These are phyloP conservation scores for Metacarcinus magister DNA, from an alignment of 2,888 invertebrate species.

Conservation along the genomic window DNA sequence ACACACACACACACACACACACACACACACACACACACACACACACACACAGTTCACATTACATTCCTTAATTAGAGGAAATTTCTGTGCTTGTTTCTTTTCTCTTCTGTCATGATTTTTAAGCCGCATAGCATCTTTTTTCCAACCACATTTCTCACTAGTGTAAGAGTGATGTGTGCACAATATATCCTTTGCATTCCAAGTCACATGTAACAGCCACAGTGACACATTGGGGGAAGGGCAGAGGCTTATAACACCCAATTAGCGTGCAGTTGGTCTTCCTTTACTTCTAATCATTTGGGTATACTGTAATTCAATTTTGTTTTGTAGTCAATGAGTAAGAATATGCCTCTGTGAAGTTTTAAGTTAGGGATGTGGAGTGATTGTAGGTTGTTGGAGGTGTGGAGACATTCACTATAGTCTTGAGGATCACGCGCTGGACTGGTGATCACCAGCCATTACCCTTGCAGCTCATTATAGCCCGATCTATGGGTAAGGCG, in stretches of 20 bases:
- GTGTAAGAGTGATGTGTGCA: not conserved
- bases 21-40: not conserved
- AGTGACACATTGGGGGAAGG: not conserved
- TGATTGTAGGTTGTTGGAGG: not conserved
- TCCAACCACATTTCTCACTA: not conserved
- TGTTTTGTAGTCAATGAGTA: not conserved
- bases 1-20: not conserved
- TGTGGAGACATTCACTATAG: too few species aligned
- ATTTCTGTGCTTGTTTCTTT: not conserved
- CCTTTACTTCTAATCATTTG: not conserved
- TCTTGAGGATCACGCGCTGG: too few species aligned
- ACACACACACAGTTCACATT: not conserved
- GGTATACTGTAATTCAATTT: not conserved
- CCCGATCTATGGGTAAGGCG: not conserved
- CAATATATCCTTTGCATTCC: not conserved
- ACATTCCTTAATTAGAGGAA: not conserved
- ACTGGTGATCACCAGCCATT: too few species aligned
- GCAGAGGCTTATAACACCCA: not conserved
- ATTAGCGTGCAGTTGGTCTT: not conserved
- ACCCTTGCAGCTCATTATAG: too few species aligned
- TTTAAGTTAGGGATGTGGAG: not conserved
- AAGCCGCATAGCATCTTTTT: not conserved
- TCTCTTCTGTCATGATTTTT: not conserved
- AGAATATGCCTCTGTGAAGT: not conserved
- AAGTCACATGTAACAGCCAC: not conserved